A percentile compares a stretch with the other conserved stretches of the same genome.
Conservation (phyloP, 2,113 vertebrate species). For the Accipiter virgatus region DNA sequence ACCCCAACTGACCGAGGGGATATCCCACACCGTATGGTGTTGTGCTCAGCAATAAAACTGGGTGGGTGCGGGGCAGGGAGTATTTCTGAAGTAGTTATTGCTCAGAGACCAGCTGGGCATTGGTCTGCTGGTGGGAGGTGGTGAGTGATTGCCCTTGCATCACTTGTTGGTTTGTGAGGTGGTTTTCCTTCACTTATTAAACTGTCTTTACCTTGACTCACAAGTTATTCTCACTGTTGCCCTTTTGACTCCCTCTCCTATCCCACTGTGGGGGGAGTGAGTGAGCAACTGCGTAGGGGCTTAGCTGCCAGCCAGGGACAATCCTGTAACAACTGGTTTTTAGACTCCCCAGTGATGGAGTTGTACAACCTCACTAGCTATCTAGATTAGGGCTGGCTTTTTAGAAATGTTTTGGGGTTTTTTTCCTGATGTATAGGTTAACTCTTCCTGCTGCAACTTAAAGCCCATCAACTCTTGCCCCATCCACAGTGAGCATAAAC, state of each 20-base stretch:
- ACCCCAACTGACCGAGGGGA: background rate
- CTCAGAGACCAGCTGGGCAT: background rate
- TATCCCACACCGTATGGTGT: fast-evolving
- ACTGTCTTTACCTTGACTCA: background rate
- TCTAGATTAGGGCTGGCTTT: background rate
- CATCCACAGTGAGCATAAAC: background rate
- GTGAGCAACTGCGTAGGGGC: background rate
- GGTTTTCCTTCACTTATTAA: background rate
- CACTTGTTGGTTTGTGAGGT: background rate
- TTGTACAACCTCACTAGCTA: background rate
- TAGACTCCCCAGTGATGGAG: background rate
- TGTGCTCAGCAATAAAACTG: background rate
- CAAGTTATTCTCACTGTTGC: background rate
- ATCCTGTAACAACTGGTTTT: background rate
- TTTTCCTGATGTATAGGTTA: background rate
- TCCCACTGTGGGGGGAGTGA: background rate
- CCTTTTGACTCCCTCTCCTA: background rate
- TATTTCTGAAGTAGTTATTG: background rate
- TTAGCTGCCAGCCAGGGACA: background rate
- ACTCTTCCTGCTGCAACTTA: background rate
- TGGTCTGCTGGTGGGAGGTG: background rate
- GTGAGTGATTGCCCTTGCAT: background rate
- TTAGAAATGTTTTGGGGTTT: background rate
- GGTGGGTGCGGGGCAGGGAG: fast-evolving
- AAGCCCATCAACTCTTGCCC: background rate